phyloP scores from a whole-genome alignment of 2,113 vertebrate species.

The Tachysurus fulvidraco region DNA sequence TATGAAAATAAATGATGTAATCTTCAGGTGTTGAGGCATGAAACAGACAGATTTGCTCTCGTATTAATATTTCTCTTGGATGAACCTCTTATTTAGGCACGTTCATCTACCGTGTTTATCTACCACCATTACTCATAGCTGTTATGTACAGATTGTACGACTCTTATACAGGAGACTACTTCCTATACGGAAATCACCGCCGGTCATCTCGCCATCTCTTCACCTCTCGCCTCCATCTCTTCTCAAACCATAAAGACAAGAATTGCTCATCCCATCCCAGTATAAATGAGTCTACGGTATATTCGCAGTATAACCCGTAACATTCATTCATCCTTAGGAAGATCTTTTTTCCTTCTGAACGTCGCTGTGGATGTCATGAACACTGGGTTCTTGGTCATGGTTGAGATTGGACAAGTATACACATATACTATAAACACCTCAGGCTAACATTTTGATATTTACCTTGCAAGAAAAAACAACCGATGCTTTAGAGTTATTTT shows the following conservation, averaged over 20 bases:
- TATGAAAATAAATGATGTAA: conserved; percentile 5
- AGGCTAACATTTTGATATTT: neutral
- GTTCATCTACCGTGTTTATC: neutral
- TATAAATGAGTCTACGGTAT: neutral
- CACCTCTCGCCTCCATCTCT: neutral
- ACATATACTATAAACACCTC: neutral
- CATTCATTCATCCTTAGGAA: neutral
- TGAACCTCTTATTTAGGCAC: neutral
- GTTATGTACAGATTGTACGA: neutral
- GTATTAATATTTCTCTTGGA: neutral
- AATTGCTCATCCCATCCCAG: neutral
- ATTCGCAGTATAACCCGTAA: neutral
- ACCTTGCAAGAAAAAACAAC: neutral
- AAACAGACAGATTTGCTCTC: neutral
- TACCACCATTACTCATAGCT: neutral
- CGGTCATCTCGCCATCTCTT: neutral
- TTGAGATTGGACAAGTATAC: neutral
- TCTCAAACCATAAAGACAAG: neutral
- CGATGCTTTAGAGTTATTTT: neutral
- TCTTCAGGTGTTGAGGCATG: neutral
- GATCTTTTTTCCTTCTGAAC: neutral
- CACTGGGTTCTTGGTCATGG: neutral
- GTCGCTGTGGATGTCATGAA: neutral
- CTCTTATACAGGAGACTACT: neutral
- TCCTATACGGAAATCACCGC: neutral